Conservation (phyloP, 1,140 invertebrate species). For the Bradysia coprophila region DNA sequence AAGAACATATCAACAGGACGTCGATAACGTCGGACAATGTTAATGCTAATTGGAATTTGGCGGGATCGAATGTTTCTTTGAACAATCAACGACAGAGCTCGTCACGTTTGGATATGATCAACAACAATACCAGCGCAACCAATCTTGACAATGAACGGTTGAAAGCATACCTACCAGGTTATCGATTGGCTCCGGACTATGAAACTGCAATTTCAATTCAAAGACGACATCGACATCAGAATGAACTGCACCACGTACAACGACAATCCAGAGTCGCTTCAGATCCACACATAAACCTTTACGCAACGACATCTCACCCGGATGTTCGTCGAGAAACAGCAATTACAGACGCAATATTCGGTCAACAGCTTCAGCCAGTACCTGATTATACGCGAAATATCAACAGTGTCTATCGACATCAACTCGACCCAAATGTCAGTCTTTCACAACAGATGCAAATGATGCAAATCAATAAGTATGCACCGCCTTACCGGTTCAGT, state of each 20-base stretch:
- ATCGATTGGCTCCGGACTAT: conserved; percentile 84
- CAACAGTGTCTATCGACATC: not conserved
- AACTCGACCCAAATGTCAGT: conserved; percentile 7
- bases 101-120: conserved; percentile 45
- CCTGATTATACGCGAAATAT: conserved; percentile 43
- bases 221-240: conserved; percentile 27
- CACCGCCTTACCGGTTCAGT: conserved; percentile 39
- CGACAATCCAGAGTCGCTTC: not conserved
- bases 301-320: conserved; percentile 19
- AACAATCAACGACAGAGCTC: conserved; percentile 39
- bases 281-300: conserved; percentile 3
- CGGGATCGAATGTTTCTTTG: conserved; percentile 6
- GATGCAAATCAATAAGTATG: conserved; percentile 60
- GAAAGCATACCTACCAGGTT: conserved; percentile 63
- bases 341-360: conserved; percentile 11
- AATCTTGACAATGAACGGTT: conserved; percentile 17
- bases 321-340: conserved; percentile 11
- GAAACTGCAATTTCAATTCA: conserved; percentile 79
- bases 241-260: not conserved
- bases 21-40: conserved; percentile 6
- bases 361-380: conserved; percentile 17
- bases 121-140: conserved; percentile 11
- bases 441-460: conserved; percentile 33
- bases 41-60: not conserved
- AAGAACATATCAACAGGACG: conserved; percentile 2